Base-by-base conservation (phyloP, 2,888 invertebrate species). In the Brachycybe producta region DNA sequence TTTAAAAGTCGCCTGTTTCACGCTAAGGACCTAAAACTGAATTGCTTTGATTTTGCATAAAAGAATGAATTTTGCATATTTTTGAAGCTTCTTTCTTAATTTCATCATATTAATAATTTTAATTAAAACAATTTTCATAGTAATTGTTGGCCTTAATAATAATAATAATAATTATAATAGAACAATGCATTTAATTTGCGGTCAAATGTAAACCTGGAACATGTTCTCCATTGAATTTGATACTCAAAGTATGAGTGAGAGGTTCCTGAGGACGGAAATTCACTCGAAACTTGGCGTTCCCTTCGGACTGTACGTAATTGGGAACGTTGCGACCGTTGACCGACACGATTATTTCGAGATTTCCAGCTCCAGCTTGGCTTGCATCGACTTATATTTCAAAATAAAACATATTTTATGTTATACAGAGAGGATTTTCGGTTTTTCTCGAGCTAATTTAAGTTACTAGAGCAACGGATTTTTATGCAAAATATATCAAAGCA, bases 221-320 rank as follows among this genome's bases (percentile, higher is more conserved):
- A 38, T 76, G 73, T 61, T 79, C 78, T 32, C 77, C 76, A 59
- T 78, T 78, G 64, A 80, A 84, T 64, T 80, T 79, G 28, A 97
- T 92, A 41, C 91, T 91, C 3, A 95, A 73, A 23, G 82, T 84
- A 69, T 97, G 95, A 0, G 83, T 77, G 2, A 88, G 87, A 0
- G 92, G 81, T 70, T 92, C 91, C 28, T 87, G 85, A 0, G 95
- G 95, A 63, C 92, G 92, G 71, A 97, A 97, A 70, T 95, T 94
- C 21, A 87, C 85, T 65, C 79, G 68, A 64, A 97, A 97, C 60
- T 88, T 80, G 0, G 94, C 95, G 67, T 94, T 94, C 35, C 94
- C 94, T 72, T 95, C 94, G 38, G 91, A 87, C 64, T 92, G 90
- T 1, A 97, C 95, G 66, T 91, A 95, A 71, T 97, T 97, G 8